phyloP scores from a whole-genome alignment of 2,113 vertebrate genomes.

The Larimichthys polyactis region DNA sequence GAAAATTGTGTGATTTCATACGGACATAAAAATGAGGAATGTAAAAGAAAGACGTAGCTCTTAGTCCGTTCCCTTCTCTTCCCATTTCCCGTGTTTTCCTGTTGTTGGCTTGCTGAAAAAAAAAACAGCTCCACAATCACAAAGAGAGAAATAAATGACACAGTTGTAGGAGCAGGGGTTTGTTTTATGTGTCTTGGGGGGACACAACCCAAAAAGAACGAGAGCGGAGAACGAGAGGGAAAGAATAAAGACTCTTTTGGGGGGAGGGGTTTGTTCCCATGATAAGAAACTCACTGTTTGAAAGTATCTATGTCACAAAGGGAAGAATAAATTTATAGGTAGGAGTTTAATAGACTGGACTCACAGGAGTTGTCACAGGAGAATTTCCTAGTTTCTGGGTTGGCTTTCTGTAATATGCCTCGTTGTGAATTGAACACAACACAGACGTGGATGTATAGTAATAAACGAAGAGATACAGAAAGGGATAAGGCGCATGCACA shows the following conservation, averaged over 20 bases:
- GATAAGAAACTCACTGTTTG: constrained; percentile 33
- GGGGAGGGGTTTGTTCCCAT: constrained; percentile 21
- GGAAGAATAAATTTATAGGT: background rate
- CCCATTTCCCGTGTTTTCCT: constrained; percentile 20
- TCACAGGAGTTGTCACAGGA: background rate
- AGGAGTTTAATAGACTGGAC: background rate
- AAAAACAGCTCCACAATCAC: constrained; percentile 24
- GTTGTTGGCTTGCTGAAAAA: constrained; percentile 14
- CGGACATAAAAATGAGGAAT: background rate
- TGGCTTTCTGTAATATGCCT: background rate
- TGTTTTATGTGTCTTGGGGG: constrained; percentile 38
- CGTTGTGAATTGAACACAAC: background rate
- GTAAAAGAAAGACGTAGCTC: background rate
- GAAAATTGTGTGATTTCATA: background rate
- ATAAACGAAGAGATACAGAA: background rate
- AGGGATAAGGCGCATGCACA: background rate
- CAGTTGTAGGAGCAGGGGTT: constrained; percentile 5
- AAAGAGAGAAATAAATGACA: constrained; percentile 44
- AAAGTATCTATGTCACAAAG: constrained; percentile 12
- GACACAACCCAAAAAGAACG: constrained; percentile 11
- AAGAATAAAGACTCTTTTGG: constrained; percentile 20
- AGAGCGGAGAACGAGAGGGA: constrained; percentile 30
- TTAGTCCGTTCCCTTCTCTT: background rate
- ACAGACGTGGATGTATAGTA: background rate
- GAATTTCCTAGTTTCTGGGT: background rate